Base-by-base conservation (phyloP, 2,888 invertebrate genomes). In the Mythimna pallens region DNA sequence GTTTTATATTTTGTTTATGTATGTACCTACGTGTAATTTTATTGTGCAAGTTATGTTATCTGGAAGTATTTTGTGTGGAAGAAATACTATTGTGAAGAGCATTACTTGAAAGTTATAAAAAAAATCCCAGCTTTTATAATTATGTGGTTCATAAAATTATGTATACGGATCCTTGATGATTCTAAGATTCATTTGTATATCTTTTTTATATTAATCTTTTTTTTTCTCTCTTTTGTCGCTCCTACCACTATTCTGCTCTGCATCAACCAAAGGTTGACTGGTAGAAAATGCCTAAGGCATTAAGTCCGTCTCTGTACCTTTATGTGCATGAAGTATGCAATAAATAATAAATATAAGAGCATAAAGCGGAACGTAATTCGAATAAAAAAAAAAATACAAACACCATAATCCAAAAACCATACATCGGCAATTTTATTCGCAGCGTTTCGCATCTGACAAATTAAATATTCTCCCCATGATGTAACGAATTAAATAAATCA, bases 401-500 rank as follows among this genome's bases (percentile, higher is more conserved):
- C 63, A 63, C 57, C 66, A 30, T 73, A 64, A 71, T 62, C 20
- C 59, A 64, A 58, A 82, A 78, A 36, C 63, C 70, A 69, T 65
- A 74, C 68, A 65, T 77, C 61, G 61, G 66, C 59, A 68, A 85
- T 81, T 82, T 82, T 64, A 76, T 79, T 73, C 73, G 71, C 52
- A 80, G 52, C 67, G 76, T 84, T 58, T 82, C 83, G 81, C 76
- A 83, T 86, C 80, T 85, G 87, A 84, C 83, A 86, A 89, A 87
- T 90, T 87, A 83, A 88, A 89, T 89, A 86, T 88, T 88, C 88
- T 86, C 84, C 77, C 79, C 81, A 77, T 81, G 84, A 85, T 85
- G 82, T 85, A 82, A 84, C 86, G 83, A 88, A 90, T 90, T 89
- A 87, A 90, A 90, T 91, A 88, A 91, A 91, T 90, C 89, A 89